These are phyloP conservation scores for Pseudochirops cupreus DNA, from an alignment of 2,797 vertebrate genomes.

Conservation along the genomic window DNA sequence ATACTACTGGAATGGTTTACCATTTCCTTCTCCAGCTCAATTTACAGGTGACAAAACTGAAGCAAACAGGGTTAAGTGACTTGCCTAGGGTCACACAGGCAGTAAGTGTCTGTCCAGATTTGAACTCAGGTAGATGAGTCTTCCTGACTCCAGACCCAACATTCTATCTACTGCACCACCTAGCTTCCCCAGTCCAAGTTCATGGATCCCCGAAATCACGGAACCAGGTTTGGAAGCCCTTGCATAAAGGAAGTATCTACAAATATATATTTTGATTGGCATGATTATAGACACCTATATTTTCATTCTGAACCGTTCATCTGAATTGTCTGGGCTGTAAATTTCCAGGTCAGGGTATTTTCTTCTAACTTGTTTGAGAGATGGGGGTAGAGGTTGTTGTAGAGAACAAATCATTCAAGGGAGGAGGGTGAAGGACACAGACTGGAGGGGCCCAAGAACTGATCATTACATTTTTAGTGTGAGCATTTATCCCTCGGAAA, in stretches of 20 bases:
- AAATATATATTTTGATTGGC: neutral
- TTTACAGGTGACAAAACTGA: neutral
- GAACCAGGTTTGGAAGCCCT: neutral
- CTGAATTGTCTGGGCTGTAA: neutral
- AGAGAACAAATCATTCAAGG: neutral
- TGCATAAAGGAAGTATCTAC: neutral
- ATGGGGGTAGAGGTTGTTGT: neutral
- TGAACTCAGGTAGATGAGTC: neutral
- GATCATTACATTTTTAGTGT: neutral
- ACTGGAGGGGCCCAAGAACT: neutral
- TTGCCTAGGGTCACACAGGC: neutral
- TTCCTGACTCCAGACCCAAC: neutral
- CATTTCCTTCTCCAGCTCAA: neutral
- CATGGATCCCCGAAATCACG: neutral
- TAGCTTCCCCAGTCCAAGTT: neutral
- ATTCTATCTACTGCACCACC: neutral
- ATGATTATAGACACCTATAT: neutral
- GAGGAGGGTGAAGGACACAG: neutral
- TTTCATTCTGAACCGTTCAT: neutral
- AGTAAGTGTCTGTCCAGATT: neutral
- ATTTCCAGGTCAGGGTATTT: neutral
- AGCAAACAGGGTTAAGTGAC: neutral
- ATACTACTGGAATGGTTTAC: neutral
- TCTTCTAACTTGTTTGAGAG: neutral
- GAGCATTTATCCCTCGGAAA: neutral